These are phyloP conservation scores for Cheiracanthium punctorium DNA, from an alignment of 2,888 invertebrate species.

Conservation along the genomic window DNA sequence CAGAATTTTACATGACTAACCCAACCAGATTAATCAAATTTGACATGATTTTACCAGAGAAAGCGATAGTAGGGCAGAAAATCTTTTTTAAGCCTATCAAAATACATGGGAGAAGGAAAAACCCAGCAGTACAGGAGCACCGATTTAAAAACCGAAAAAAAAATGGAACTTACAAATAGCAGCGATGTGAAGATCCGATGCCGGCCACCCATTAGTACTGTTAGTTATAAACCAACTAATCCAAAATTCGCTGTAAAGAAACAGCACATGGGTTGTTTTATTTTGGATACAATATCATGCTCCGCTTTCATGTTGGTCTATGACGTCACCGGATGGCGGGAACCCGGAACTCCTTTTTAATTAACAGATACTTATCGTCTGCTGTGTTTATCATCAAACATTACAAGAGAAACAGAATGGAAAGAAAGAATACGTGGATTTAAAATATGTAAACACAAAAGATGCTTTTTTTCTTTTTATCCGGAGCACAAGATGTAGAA, in stretches of 20 bases:
- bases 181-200: slow-evolving; percentile 17
- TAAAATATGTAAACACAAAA: neutral
- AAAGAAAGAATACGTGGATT: neutral
- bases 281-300: slow-evolving; percentile 67
- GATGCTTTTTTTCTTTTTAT: neutral
- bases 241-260: slow-evolving; percentile 31
- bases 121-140: slow-evolving; percentile 26
- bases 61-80: too few species aligned
- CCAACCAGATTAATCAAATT: too few species aligned
- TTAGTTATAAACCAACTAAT: slow-evolving; percentile 29
- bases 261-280: slow-evolving; percentile 61
- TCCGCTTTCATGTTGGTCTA: slow-evolving; percentile 57
- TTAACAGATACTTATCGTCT: slow-evolving; percentile 33
- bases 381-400: neutral
- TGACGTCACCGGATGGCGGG: slow-evolving; percentile 70
- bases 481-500: neutral
- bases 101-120: slow-evolving; percentile 21
- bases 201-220: slow-evolving; percentile 16
- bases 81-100: slow-evolving; percentile 19
- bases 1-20: neutral
- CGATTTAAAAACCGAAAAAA: neutral
- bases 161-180: slow-evolving; percentile 39
- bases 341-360: slow-evolving; percentile 66
- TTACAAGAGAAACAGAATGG: neutral
- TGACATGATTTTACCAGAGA: too few species aligned